Base-by-base conservation (phyloP, 2,888 invertebrate genomes). In the Melitaea athalia region DNA sequence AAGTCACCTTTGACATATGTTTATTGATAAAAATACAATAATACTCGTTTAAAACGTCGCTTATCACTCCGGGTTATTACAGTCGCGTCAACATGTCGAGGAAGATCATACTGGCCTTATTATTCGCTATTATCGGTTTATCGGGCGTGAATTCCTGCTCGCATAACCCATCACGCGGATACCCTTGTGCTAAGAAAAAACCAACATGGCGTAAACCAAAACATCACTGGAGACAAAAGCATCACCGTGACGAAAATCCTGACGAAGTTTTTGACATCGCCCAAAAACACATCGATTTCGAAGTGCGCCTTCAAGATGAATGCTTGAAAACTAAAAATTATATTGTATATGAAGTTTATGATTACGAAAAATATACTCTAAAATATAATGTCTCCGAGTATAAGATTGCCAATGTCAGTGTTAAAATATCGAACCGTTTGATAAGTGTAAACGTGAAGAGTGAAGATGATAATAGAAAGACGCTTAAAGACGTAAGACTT, bases 271-370 rank as follows among this genome's bases (percentile, higher is more conserved):
- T n/a, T 5, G 43, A 59, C 0, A 24, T 67, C n/a, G 14, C 24
- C 5, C 24, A 43, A 0, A 47, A 61, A 14, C 31, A 67, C 11
- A 62, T 59, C 14, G 59, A 53, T 12, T 4, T 62, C 0, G 62
- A 64, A 15, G 49, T 15, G 3, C 15, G 31, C 11, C 47, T 65
- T n/a, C 47, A 68, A 31, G 17, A 59, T 1, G 4, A 49, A 6
- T 70, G 70, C 24, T n/a, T 24, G 0, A 47, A 59, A 24, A 68
- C 63, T n/a, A 14, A 5, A 11, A 42, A 52, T 4, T 14, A 63
- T 55, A 57, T 47, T 5, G 31, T 33, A 7, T 59, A 31, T 7
- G 68, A 65, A 59, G 50, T 50, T 7, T 70, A 70, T 47, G 70
- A 61, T 5, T 38, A 3, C 0, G 50, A 63, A 8, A 15, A 17